Evolutionary conservation across 2,797 vertebrate genomes (phyloP), one percentile per base, ranked within the genome.

Genomic region (Cottoperca gobio): DNA sequence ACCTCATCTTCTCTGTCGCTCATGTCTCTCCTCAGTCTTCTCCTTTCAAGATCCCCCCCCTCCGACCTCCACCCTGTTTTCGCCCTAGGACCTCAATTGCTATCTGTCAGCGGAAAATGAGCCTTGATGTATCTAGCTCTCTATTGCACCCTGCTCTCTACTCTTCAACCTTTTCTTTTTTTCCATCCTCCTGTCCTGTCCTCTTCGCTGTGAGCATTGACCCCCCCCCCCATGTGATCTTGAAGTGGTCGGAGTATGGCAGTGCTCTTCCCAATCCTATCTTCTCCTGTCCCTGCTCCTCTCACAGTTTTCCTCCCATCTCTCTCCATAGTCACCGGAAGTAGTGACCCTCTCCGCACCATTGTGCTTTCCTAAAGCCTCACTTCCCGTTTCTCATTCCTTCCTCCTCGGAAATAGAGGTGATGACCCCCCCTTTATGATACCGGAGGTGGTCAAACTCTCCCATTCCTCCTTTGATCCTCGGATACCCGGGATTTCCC

Each of bases 41-140:
- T 69, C 69, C 70, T 55, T 28, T 66, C 58, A 35, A 12, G 2
- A 24, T 66, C 55, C 42, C 1, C 9, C 23, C 9, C 16, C 35
- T 10, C 5, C 37, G 63, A 61, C 63, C 40, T 65, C 76, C 57
- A 68, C 82, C 86, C 68, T 39, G 66, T 85, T 86, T 87, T 73
- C 78, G 1, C 86, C 52, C 58, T 48, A 53, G 76, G 86, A 87
- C 81, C 66, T 82, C 79, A 79, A 83, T 82, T 74, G 80, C 80
- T 81, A 76, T 88, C 82, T 68, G 86, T 86, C 83, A 78, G 81
- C 37, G n/a, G 66, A 85, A 84, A 84, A 79, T 76, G 53, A 72
- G 49, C 68, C 69, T 82, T 75, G 79, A 87, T 85, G 78, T 69
- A 61, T 63, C 79, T 66, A 12, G 65, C 77, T 71, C 71, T 7